Percentiles rank a stretch among this genome's conserved stretches.
These are phyloP conservation scores for Astreopora myriophthalma DNA, from an alignment of 64 coral and sea anemone species.

Conservation along the genomic window DNA sequence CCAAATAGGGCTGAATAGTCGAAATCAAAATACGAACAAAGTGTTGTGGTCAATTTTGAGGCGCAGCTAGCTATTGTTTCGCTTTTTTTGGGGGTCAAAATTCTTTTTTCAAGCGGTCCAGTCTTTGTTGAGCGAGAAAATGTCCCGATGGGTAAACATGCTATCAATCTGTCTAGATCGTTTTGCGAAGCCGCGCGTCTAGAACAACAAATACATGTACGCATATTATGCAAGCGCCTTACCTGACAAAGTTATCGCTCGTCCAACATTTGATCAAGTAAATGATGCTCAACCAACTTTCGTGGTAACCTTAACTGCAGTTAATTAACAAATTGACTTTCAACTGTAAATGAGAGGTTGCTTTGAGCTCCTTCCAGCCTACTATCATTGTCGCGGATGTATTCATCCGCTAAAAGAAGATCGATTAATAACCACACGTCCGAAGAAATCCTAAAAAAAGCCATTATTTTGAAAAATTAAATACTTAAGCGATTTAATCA, in stretches of 20 bases:
- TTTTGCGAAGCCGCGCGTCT: neutral
- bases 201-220: neutral
- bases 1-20: neutral
- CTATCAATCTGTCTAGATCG: neutral
- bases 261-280: neutral
- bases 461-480: neutral
- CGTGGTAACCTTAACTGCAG: neutral
- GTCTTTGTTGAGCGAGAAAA: neutral
- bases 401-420: neutral
- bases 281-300: neutral
- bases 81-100: neutral
- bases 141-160: neutral
- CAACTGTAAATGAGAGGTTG: neutral
- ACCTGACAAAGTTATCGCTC: neutral
- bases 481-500: neutral
- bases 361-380: neutral
- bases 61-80: constrained; percentile 1
- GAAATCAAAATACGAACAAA: neutral
- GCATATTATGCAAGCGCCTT: neutral
- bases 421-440: neutral
- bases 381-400: neutral
- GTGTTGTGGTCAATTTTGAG: too few relatives aligned
- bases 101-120: neutral
- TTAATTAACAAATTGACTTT: neutral
- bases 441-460: neutral